phyloP scores from a whole-genome alignment of 2,797 vertebrate species.

The Rhabdomys pumilio region DNA sequence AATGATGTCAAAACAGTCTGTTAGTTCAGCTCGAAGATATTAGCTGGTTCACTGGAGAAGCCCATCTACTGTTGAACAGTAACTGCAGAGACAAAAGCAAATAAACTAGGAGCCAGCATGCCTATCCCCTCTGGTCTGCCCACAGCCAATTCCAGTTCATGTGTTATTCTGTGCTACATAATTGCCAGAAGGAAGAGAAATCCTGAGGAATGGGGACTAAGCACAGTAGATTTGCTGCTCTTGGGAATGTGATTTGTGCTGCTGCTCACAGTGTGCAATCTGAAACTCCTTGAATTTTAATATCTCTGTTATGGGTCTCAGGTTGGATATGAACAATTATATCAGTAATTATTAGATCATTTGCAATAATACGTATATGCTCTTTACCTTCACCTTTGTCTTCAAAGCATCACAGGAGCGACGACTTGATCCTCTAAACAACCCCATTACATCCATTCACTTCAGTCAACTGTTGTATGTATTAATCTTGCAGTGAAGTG shows the following conservation, averaged over 20 bases:
- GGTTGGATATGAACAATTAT: constrained; percentile 51
- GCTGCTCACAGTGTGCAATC: background rate
- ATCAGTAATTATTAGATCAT: constrained; percentile 69
- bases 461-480: background rate
- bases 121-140: background rate
- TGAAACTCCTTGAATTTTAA: background rate
- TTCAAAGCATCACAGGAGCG: constrained; percentile 74
- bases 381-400: constrained; percentile 58
- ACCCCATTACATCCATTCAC: background rate
- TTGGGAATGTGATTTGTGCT: background rate
- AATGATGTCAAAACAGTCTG: constrained; percentile 68
- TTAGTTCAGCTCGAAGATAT: constrained; percentile 55
- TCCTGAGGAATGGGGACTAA: background rate
- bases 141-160: background rate
- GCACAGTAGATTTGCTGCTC: background rate
- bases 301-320: background rate
- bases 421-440: constrained; percentile 67
- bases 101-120: background rate
- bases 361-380: constrained; percentile 53
- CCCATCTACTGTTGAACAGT: background rate
- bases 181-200: background rate
- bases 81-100: background rate
- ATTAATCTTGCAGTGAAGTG: constrained; percentile 52
- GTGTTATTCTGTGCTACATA: background rate
- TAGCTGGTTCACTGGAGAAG: constrained; percentile 46